Percentiles rank a stretch among this genome's conserved stretches.
These are phyloP conservation scores for Barypeithes pellucidus DNA, from an alignment of 2,888 invertebrate species.

Conservation along the genomic window DNA sequence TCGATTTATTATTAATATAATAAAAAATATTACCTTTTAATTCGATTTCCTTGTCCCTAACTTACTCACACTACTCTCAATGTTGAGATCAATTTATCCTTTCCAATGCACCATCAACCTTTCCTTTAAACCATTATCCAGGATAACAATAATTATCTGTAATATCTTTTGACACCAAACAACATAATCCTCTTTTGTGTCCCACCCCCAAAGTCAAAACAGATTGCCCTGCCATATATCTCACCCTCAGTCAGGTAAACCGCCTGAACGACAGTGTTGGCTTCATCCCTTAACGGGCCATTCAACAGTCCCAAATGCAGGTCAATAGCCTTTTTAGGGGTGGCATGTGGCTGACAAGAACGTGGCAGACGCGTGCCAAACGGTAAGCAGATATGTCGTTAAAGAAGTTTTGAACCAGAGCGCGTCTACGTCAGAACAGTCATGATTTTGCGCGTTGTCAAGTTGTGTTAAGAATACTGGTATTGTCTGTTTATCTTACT, in stretches of 20 bases:
- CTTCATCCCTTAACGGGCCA: slow-evolving; percentile 25
- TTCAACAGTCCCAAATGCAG: slow-evolving; percentile 27
- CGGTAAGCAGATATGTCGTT: slow-evolving; percentile 11
- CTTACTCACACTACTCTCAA: no score
- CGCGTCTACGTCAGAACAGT: no score
- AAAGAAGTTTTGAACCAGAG: not conserved
- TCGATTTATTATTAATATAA: no score
- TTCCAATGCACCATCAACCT: not conserved
- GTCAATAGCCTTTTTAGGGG: slow-evolving; percentile 20
- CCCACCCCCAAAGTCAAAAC: slow-evolving; percentile 15
- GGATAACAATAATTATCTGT: not conserved
- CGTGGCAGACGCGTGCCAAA: slow-evolving; percentile 28
- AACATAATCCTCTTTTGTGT: slow-evolving; percentile 14
- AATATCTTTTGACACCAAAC: slow-evolving; percentile 4
- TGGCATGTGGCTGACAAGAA: slow-evolving; percentile 24
- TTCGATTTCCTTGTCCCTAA: no score
- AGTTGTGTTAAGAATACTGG: no score
- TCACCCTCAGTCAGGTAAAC: slow-evolving; percentile 28
- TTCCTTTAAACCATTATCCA: not conserved
- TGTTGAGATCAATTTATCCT: not conserved
- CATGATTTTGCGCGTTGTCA: no score
- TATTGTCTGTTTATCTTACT: no score
- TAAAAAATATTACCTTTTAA: no score
- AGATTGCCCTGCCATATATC: slow-evolving; percentile 2
- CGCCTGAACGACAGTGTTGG: slow-evolving; percentile 4